phyloP scores from a whole-genome alignment of 2,797 vertebrate genomes.

The Tarsius wallacei region DNA sequence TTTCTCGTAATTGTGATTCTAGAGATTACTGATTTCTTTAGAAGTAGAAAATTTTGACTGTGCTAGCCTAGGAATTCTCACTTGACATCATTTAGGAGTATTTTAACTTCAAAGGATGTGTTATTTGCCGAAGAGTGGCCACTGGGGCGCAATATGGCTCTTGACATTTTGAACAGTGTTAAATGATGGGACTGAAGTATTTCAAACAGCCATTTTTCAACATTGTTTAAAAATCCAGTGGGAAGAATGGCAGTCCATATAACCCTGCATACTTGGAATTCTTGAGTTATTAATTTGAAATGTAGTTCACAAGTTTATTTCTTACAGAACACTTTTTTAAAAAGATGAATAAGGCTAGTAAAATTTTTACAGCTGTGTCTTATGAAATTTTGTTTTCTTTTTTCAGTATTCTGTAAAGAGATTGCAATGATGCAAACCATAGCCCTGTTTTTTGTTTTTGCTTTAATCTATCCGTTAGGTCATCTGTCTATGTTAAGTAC shows the following conservation, averaged over 20 bases:
- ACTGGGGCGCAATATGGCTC: slow-evolving; percentile 68
- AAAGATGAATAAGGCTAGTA: slow-evolving; percentile 11
- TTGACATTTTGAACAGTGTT: slow-evolving; percentile 80
- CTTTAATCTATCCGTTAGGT: neutral
- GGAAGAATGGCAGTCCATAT: slow-evolving; percentile 66
- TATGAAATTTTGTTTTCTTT: slow-evolving; percentile 62
- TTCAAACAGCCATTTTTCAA: slow-evolving; percentile 73
- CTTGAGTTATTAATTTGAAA: slow-evolving; percentile 77
- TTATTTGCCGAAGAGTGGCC: slow-evolving; percentile 77
- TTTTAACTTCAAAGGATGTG: slow-evolving; percentile 79
- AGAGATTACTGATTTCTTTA: slow-evolving; percentile 65
- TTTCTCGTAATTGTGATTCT: neutral
- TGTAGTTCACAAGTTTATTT: slow-evolving; percentile 76
- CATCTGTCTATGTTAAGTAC: neutral
- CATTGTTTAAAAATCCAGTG: slow-evolving; percentile 72
- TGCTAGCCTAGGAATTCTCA: slow-evolving; percentile 55
- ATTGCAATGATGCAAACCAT: neutral
- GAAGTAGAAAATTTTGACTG: slow-evolving; percentile 47
- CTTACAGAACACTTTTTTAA: neutral
- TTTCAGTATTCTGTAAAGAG: slow-evolving; percentile 40
- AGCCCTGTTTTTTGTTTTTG: neutral
- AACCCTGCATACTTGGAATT: slow-evolving; percentile 78
- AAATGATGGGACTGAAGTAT: slow-evolving; percentile 72
- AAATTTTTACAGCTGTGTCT: slow-evolving; percentile 62
- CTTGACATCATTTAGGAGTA: slow-evolving; percentile 62